Evolutionary conservation across 2,797 vertebrate species (phyloP), one percentile per base, ranked within the genome.

Genomic region (Ibycter americanus): DNA sequence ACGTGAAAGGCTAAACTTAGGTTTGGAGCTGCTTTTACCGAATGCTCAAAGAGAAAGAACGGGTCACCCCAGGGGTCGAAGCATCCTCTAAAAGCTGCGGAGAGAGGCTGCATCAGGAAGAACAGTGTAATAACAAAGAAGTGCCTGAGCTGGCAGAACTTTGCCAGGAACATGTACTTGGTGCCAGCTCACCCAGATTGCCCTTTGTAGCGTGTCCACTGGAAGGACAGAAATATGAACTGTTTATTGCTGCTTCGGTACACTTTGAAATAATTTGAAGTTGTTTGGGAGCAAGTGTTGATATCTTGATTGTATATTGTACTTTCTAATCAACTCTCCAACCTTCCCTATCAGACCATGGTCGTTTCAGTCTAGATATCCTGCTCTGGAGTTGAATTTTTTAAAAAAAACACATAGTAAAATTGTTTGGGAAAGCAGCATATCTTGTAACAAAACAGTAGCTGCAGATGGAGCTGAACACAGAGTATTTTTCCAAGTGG

Each of bases 261-360:
- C 68, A 49, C 51, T 58, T 46, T 42, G 94, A 96, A 90, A 95
- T 80, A 1, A 90, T 73, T 94, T 94, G 63, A 84, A 97, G 46
- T 73, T 96, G 79, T 92, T 95, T 72, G 74, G 66, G 90, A 20
- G 4, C 61, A 91, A 96, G 82, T 92, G 96, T 95, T 93, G 85
- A 81, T 97, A 80, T 92, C 90, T 95, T 77, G 58, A 86, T 96
- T 92, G 52, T 73, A 32, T 63, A 68, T 90, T 94, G 92, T 96
- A 83, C 83, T 96, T 93, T 96, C 83, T 97, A 94, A 97, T 97
- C 97, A 97, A 93, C 55, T 96, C 88, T 90, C 59, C 95, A 90
- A 22, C 66, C 81, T 76, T 86, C 76, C 90, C 55, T 94, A 89
- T 85, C 52, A 63, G 73, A 63, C 44, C 47, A n/a, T 4, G 46